phyloP scores from a whole-genome alignment of 1,140 invertebrate genomes.

The Rhizoglyphus robini region DNA sequence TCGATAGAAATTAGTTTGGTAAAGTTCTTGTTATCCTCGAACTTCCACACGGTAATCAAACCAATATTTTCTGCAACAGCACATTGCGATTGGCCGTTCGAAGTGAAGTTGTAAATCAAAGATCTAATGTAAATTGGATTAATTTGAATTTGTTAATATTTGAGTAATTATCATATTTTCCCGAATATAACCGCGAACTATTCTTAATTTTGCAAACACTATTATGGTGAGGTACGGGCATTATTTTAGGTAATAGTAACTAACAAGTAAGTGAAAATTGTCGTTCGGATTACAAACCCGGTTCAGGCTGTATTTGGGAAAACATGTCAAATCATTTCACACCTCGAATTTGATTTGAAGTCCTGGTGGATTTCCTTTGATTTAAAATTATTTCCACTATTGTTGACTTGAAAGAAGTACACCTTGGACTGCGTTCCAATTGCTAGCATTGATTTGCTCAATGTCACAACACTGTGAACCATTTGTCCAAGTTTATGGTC shows the following conservation, averaged over 20 bases:
- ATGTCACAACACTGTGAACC: background rate
- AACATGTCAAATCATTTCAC: conserved; percentile 19
- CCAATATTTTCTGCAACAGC: background rate
- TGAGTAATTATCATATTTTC: too few species aligned
- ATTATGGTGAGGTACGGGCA: too few species aligned
- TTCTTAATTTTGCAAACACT: too few species aligned
- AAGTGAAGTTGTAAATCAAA: background rate
- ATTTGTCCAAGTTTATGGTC: background rate
- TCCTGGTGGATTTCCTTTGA: background rate
- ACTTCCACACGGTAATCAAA: background rate
- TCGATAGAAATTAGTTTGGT: background rate
- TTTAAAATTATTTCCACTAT: background rate
- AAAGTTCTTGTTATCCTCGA: background rate
- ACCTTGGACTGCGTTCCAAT: background rate
- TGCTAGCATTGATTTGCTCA: background rate
- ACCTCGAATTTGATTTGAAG: conserved; percentile 22
- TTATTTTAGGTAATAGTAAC: too few species aligned
- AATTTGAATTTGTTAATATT: background rate
- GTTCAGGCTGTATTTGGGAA: conserved; percentile 18
- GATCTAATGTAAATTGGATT: background rate
- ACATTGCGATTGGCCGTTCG: background rate
- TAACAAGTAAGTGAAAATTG: too few species aligned
- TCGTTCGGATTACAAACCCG: too few species aligned
- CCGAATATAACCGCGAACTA: too few species aligned
- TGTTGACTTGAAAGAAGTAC: background rate